Base-by-base conservation (phyloP, 2,888 invertebrate genomes). In the Aphidius colemani region DNA sequence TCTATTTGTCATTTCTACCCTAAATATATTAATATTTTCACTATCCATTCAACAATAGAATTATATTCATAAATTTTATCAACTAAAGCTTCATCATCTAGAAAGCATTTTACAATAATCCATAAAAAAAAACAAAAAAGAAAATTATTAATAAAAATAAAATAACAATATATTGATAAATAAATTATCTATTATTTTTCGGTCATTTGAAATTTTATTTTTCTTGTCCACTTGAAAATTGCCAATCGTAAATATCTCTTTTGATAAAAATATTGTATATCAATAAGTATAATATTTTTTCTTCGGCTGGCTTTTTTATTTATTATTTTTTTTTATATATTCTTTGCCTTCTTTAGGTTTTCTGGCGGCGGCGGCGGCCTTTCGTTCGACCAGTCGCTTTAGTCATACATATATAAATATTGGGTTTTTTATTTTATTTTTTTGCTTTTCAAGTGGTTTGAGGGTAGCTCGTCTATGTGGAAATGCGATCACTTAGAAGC, bases 401-500 rank as follows among this genome's bases (percentile, higher is more conserved):
- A 11, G 57, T 18, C 30, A 30, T 30, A 30, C 30, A 30, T 30
- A 30, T 30, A 30, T 30, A 30, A 30, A 30, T 30, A 30, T 30
- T 30, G 30, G 30, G 30, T 30, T 30, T 30, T 30, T 4, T 39
- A 46, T 30, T n/a, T 13, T 13, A 13, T 13, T 18, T 18, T 18
- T 18, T 18, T 18, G 1, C 13, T 45, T 45, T n/a, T 30, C 40
- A 48, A 30, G 18, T n/a, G 46, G 57, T 39, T 40, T 57, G 61
- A 63, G 57, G 73, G 67, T 72, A 79, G 75, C 81, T 81, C 81
- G 81, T 81, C 80, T 81, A 81, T 81, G 81, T 81, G 81, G 78
- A 81, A 81, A 81, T 81, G 78, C 77, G 80, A 80, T 80, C 81
- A 78, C 81, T 80, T 80, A 80, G 79, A 80, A 75, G 72, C 77